Evolutionary conservation across 92 coral and sea anemone genomes (phyloP).

Genomic region (Plumapathes pennacea): DNA sequence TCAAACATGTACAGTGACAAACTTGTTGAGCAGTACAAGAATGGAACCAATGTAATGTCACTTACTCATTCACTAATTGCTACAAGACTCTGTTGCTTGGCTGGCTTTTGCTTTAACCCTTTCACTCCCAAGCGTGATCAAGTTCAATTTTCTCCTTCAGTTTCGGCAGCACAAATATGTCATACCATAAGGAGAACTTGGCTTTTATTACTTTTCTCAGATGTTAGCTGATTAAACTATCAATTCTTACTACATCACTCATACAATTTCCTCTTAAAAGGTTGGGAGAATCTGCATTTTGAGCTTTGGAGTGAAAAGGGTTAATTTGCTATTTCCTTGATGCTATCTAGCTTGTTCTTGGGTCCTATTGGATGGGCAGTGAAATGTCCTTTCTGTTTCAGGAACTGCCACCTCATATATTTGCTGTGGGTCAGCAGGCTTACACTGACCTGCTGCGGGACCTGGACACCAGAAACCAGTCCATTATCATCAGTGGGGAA

Average conservation of each 20-base stretch:
- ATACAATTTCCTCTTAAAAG: not conserved
- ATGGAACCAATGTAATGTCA: no score
- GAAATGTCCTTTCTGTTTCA: conserved; percentile 1
- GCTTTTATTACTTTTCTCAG: no score
- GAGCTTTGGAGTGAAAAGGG: no score
- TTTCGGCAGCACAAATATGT: no score
- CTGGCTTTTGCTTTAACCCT: no score
- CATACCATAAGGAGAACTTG: no score
- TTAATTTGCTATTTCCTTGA: no score
- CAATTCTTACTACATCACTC: not conserved
- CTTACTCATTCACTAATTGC: no score
- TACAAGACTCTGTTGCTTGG: no score
- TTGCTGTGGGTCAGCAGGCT: conserved; percentile 76
- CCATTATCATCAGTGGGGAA: conserved; percentile 79
- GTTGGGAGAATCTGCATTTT: not conserved
- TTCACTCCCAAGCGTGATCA: no score
- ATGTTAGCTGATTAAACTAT: no score
- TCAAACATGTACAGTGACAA: conserved; percentile 51
- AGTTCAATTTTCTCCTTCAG: no score
- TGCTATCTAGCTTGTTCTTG: not conserved
- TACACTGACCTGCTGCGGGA: conserved; percentile 66
- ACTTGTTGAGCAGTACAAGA: conserved; percentile 54
- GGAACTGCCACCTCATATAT: conserved; percentile 81
- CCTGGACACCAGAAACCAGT: conserved; percentile 70
- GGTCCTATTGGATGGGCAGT: not conserved